Percentiles rank a stretch among this genome's conserved stretches.
These are phyloP conservation scores for Cosmorhoe ocellata DNA, from an alignment of 2,888 invertebrate species.

Conservation along the genomic window DNA sequence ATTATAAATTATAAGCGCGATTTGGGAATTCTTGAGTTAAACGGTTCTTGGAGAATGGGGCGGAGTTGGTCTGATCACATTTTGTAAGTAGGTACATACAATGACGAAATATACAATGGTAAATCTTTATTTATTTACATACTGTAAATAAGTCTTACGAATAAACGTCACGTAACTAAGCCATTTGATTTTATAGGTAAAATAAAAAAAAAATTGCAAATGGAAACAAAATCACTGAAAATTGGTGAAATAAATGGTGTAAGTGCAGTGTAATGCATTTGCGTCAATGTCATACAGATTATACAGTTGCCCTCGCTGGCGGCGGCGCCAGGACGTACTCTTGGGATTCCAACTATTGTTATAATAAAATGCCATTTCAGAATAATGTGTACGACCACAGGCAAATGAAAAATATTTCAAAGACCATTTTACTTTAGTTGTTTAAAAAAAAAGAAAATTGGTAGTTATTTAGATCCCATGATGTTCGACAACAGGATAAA, in stretches of 20 bases:
- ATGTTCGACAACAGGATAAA: too few relatives aligned
- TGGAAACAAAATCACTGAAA: too few relatives aligned
- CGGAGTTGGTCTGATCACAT: constrained; percentile 44
- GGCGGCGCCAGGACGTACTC: constrained; percentile 30
- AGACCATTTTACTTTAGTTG: too few relatives aligned
- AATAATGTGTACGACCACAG: constrained; percentile 47
- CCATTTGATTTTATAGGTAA: too few relatives aligned
- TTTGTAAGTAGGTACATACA: background rate
- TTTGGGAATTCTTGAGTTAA: constrained; percentile 75
- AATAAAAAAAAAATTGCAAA: too few relatives aligned
- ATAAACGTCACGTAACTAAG: too few relatives aligned
- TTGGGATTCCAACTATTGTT: constrained; percentile 66
- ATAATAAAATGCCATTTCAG: constrained; percentile 76
- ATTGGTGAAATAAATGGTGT: too few relatives aligned
- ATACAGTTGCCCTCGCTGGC: constrained; percentile 58
- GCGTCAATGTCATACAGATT: constrained; percentile 67
- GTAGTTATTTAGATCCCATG: too few relatives aligned
- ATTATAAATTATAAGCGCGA: constrained; percentile 80
- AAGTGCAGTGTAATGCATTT: constrained; percentile 54
- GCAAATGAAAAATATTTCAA: constrained; percentile 16
- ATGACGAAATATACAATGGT: background rate
- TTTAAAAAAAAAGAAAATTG: too few relatives aligned
- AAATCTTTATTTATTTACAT: too few relatives aligned
- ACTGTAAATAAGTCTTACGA: too few relatives aligned
- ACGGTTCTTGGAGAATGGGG: constrained; percentile 61